Conservation (phyloP, 2,888 invertebrate genomes). For the Cheilosia vulpina region DNA sequence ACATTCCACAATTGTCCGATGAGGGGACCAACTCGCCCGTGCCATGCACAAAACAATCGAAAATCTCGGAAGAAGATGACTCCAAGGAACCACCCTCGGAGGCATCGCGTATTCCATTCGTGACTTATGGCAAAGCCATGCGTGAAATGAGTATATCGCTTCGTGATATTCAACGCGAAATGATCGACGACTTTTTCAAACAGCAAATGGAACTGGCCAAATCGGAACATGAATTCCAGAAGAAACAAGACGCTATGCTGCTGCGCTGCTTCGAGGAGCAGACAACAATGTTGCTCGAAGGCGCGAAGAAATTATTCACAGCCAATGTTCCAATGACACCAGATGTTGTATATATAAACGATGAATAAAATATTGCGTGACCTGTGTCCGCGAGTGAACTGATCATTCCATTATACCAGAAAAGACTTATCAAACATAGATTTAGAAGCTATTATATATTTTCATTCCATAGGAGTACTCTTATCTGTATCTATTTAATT, state of each 20-base stretch:
- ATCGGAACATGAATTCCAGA: constrained; percentile 82
- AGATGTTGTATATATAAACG: constrained; percentile 67
- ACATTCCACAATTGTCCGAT: constrained; percentile 59
- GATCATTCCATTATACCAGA: constrained; percentile 65
- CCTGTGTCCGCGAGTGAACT: constrained; percentile 50
- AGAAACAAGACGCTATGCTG: constrained; percentile 80
- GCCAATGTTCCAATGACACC: constrained; percentile 48
- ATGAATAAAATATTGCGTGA: constrained; percentile 62
- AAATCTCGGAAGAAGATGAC: constrained; percentile 48
- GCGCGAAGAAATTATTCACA: constrained; percentile 67
- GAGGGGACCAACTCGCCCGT: constrained; percentile 54
- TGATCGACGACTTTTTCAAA: constrained; percentile 81
- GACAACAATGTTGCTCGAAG: constrained; percentile 78
- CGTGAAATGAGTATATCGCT: constrained; percentile 79
- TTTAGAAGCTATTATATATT: constrained; percentile 53
- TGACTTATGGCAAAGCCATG: constrained; percentile 79
- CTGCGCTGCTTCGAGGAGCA: constrained; percentile 81
- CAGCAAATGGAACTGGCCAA: constrained; percentile 81
- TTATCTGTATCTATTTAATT: constrained; percentile 45
- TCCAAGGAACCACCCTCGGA: constrained; percentile 39
- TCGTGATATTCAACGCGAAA: constrained; percentile 79
- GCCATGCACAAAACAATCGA: constrained; percentile 47
- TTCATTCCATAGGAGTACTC: constrained; percentile 64
- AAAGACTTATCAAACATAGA: constrained; percentile 71
- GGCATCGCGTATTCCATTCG: constrained; percentile 57